Conservation (phyloP, 2,888 invertebrate genomes). For the Syrista parreyssii region DNA sequence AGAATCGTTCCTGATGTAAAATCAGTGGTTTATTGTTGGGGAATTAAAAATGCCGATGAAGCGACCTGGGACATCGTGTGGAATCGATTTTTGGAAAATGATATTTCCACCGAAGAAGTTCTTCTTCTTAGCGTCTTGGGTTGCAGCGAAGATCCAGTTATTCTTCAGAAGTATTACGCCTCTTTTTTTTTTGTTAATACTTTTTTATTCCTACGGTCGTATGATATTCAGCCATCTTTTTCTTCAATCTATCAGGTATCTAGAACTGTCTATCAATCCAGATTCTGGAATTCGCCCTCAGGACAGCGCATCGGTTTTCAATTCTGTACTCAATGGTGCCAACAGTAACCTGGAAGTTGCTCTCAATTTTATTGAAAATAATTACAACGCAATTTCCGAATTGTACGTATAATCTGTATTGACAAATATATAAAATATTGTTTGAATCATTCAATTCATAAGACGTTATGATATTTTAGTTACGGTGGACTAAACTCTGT, state of each 20-base stretch:
- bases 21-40: slow-evolving; percentile 80
- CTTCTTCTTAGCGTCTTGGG: slow-evolving; percentile 75
- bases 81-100: slow-evolving; percentile 70
- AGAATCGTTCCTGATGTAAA: slow-evolving; percentile 69
- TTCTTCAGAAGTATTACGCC: slow-evolving; percentile 69
- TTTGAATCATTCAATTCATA: neutral
- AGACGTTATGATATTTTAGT: neutral
- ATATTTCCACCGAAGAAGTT: slow-evolving; percentile 77
- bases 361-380: neutral
- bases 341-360: neutral
- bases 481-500: neutral
- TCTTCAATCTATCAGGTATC: neutral
- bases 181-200: neutral
- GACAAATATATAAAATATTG: neutral
- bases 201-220: neutral
- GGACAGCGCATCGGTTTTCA: neutral
- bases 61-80: slow-evolving; percentile 76
- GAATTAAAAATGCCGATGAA: slow-evolving; percentile 72
- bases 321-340: neutral
- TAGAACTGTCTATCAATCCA: neutral
- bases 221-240: neutral
- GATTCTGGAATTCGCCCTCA: neutral
- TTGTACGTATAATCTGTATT: slow-evolving; percentile 16
- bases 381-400: slow-evolving; percentile 14
- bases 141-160: slow-evolving; percentile 71